phyloP scores from a whole-genome alignment of 1,140 invertebrate genomes.

The Euwallacea fornicatus region DNA sequence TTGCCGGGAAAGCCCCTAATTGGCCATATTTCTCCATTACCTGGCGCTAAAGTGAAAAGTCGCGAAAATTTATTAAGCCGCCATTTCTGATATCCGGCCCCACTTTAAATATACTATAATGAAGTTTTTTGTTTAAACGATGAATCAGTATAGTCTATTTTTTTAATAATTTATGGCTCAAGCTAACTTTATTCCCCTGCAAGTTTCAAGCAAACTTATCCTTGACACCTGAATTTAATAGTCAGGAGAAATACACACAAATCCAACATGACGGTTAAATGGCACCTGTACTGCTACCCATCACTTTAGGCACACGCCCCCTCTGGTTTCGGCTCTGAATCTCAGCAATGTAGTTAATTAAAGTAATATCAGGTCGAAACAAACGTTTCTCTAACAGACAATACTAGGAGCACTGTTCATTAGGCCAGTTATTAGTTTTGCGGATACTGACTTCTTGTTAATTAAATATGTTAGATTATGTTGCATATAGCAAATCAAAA shows the following conservation, averaged over 20 bases:
- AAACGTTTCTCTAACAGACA: constrained; percentile 32
- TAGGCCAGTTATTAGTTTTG: constrained; percentile 45
- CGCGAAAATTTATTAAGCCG: constrained; percentile 38
- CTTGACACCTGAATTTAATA: neutral
- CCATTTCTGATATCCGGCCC: constrained; percentile 34
- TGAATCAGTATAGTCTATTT: no score
- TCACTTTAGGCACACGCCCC: no score
- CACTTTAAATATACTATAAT: constrained; percentile 39
- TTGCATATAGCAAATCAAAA: no score
- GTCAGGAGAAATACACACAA: neutral
- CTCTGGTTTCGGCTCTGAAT: no score
- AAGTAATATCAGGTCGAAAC: constrained; percentile 10
- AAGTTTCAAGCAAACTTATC: neutral
- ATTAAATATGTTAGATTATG: constrained; percentile 32
- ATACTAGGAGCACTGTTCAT: constrained; percentile 36
- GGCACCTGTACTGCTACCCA: no score
- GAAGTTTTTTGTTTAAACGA: constrained; percentile 17
- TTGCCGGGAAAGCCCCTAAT: constrained; percentile 34
- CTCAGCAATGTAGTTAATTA: constrained; percentile 13
- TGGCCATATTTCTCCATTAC: constrained; percentile 40
- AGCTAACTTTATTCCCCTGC: no score
- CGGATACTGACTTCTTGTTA: constrained; percentile 38
- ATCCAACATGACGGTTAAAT: neutral
- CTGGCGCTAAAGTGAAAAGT: constrained; percentile 33
- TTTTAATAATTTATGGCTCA: no score